Base-by-base conservation (phyloP, 2,888 invertebrate genomes). In the Eristalis intricaria region DNA sequence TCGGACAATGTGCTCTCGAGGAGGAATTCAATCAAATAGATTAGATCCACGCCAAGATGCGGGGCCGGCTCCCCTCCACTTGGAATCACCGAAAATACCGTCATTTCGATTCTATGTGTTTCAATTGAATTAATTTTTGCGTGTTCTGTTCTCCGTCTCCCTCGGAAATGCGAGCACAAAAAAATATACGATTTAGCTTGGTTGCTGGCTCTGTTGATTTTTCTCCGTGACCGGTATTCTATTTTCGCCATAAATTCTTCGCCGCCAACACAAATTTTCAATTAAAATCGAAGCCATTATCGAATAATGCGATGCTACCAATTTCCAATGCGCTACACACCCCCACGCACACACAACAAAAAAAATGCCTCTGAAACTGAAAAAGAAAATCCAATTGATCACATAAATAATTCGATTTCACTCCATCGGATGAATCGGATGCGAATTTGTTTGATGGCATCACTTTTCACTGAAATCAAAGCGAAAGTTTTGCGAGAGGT, bases 331-430 rank as follows among this genome's bases (percentile, higher is more conserved):
- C 38, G 26, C 15, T 23, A 50, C 15, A 32, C 13, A 8, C 10
- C 10, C 8, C 11, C 19, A 26, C 22, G 32, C 50, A 19, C 11
- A 50, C 19, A 50, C 0, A 8, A 68, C 32, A 68, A 56, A 32
- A 43, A 26, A 26, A 50, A 35, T 43, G 29, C 7, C 35, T 0
- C 10, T 0, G 58, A 26, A 71, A 26, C 29, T 22, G 32, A 40
- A 40, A 29, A 19, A 66, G 23, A 66, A 50, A 78, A 75, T 82
- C 65, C 75, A 75, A 86, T 86, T 83, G 74, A 86, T 82, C 86
- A 71, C 63, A 86, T 83, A 86, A 86, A 86, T 86, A 83, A 86
- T 86, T 86, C 78, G 78, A 86, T 86, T 86, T 78, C 75, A 78
- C 61, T 86, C 63, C 83, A 82, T 86, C 77, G 56, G 50, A 70